Evolutionary conservation across 2,113 vertebrate genomes (phyloP).

Genomic region (Rynchops niger): DNA sequence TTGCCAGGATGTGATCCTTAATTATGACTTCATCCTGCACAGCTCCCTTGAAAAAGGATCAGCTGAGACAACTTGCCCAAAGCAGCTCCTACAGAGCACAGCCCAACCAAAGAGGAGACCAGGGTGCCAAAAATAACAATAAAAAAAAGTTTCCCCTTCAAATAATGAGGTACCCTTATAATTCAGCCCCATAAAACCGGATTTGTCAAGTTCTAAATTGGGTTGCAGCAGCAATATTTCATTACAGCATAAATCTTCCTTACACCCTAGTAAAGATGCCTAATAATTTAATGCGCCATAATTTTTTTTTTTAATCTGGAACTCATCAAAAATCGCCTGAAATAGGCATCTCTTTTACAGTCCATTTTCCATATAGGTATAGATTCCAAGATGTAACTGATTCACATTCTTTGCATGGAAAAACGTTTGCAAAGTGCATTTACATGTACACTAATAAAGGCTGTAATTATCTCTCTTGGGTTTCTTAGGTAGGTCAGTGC

Average conservation of each 20-base stretch:
- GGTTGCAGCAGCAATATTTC: constrained; percentile 72
- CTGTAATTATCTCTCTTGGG: constrained; percentile 12
- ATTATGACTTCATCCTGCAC: constrained; percentile 27
- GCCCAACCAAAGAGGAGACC: neutral
- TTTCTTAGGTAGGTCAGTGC: constrained; percentile 4
- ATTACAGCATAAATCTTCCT: constrained; percentile 73
- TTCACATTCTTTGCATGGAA: constrained; percentile 6
- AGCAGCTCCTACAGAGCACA: constrained; percentile 29
- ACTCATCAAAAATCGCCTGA: constrained; percentile 49
- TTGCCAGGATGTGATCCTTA: constrained; percentile 17
- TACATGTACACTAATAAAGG: neutral
- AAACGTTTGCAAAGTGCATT: neutral
- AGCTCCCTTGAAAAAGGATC: neutral
- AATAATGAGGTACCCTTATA: constrained; percentile 62
- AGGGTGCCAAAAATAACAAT: constrained; percentile 34
- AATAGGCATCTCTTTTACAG: constrained; percentile 37
- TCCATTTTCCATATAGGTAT: neutral
- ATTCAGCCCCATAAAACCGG: constrained; percentile 60
- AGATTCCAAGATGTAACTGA: constrained; percentile 36
- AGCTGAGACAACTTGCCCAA: constrained; percentile 22
- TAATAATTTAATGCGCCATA: constrained; percentile 68
- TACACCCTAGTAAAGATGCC: constrained; percentile 60
- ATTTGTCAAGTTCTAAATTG: constrained; percentile 72
- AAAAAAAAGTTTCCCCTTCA: neutral
- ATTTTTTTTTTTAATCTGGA: constrained; percentile 35